A percentile compares a stretch with the other conserved stretches of the same genome.
These are phyloP conservation scores for Miichthys miiuy DNA, from an alignment of 2,797 vertebrate species.

Conservation along the genomic window DNA sequence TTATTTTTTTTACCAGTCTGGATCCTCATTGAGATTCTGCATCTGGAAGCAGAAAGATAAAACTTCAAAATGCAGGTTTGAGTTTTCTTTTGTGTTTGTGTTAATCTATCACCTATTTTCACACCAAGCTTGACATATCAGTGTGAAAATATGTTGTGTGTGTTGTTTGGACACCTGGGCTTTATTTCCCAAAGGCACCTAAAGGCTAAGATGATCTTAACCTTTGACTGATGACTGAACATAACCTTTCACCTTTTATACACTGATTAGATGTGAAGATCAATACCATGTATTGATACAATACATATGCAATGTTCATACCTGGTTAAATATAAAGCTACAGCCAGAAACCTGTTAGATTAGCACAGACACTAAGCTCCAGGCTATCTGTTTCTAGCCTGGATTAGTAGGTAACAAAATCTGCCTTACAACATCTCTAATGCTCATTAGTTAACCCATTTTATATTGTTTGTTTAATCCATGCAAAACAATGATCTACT, in stretches of 20 bases:
- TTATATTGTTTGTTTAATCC: background rate
- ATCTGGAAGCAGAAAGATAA: conserved; percentile 48
- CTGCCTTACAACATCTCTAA: background rate
- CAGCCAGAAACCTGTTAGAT: background rate
- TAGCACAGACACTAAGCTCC: background rate
- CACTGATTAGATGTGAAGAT: background rate
- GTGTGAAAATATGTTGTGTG: conserved; percentile 3
- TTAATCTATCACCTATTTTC: background rate
- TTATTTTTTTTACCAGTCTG: conserved; percentile 20
- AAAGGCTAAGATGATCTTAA: background rate
- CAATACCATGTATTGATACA: background rate
- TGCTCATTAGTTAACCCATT: background rate
- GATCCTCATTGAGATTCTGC: conserved; percentile 52
- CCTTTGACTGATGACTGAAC: background rate
- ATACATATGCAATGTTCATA: background rate
- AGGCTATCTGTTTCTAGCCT: background rate
- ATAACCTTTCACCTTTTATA: background rate
- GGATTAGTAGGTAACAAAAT: background rate
- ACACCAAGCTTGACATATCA: background rate
- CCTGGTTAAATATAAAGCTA: background rate
- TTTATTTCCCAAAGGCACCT: background rate
- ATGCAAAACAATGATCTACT: background rate
- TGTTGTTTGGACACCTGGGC: no score
- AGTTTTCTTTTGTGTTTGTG: conserved; percentile 26
- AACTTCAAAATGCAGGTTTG: conserved; percentile 85